Percentiles rank a stretch among this genome's conserved stretches.
Conservation (phyloP, 2,113 vertebrate genomes). For the Anoura caudifer region DNA sequence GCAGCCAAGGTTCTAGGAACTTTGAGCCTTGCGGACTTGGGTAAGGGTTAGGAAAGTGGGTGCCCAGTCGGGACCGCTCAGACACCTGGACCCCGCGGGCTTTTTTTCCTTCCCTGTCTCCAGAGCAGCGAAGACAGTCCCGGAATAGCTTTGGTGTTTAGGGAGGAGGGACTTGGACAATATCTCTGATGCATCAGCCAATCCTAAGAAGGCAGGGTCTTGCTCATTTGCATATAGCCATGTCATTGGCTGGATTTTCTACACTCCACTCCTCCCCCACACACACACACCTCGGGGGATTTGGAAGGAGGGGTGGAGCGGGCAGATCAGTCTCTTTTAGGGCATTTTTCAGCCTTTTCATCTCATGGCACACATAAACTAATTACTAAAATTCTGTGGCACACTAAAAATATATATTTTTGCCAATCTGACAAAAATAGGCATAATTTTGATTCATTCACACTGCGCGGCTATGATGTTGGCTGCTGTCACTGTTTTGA, state of each 20-base stretch:
- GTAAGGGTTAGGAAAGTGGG: not conserved
- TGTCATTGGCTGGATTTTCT: conserved; percentile 57
- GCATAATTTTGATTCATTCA: too few relatives aligned
- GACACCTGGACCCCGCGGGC: not conserved
- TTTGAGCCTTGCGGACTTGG: not conserved
- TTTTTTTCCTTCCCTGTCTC: not conserved
- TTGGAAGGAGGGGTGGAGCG: conserved; percentile 32
- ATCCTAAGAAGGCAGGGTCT: conserved; percentile 8
- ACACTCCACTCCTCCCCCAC: not conserved
- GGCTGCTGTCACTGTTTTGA: too few relatives aligned
- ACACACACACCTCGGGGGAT: not conserved
- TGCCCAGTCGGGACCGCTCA: not conserved
- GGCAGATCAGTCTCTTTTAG: conserved; percentile 16
- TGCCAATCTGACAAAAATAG: too few relatives aligned
- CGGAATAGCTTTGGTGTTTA: conserved; percentile 37
- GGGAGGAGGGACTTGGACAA: conserved; percentile 55
- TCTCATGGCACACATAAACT: too few relatives aligned
- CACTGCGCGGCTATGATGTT: too few relatives aligned
- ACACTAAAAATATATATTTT: too few relatives aligned
- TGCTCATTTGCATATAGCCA: conserved; percentile 56
- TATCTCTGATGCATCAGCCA: conserved; percentile 9
- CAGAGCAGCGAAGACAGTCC: conserved; percentile 11
- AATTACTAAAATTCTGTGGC: too few relatives aligned
- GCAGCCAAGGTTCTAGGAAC: not conserved
- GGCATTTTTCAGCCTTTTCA: not conserved